Evolutionary conservation across 1,140 invertebrate species (phyloP).

Genomic region (Oscheius sp.): DNA sequence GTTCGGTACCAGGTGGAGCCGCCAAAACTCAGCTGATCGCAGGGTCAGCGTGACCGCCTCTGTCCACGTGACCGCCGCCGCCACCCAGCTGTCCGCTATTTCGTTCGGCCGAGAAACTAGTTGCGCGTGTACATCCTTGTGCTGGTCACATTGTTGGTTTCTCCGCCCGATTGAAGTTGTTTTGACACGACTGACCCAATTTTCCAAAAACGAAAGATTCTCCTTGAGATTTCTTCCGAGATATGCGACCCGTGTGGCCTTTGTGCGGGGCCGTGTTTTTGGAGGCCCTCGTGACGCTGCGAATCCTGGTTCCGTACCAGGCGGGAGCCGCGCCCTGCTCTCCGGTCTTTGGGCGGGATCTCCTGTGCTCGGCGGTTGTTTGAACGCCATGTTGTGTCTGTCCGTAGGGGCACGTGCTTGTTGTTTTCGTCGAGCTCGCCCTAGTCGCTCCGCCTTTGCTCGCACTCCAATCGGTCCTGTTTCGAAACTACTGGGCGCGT

Average conservation of each 20-base stretch:
- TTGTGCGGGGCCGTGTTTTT: neutral
- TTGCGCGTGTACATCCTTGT: slow-evolving; percentile 4
- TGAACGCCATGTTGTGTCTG: neutral
- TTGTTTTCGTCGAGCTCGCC: neutral
- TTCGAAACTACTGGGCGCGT: neutral
- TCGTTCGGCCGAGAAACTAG: neutral
- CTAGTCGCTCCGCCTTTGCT: neutral
- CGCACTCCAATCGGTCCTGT: neutral
- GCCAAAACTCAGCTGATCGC: slow-evolving; percentile 2
- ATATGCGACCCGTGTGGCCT: neutral
- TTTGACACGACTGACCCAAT: slow-evolving; percentile 3
- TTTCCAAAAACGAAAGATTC: neutral
- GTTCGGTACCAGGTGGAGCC: too few species aligned
- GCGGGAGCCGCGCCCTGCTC: neutral
- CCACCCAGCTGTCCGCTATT: slow-evolving; percentile 4
- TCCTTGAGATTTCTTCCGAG: neutral
- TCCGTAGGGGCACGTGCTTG: neutral
- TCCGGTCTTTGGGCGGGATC: neutral
- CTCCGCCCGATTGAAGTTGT: neutral
- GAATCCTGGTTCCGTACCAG: slow-evolving; percentile 1
- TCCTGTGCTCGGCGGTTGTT: neutral
- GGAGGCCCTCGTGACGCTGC: too few species aligned
- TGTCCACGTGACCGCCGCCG: neutral
- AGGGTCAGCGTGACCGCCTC: slow-evolving; percentile 1
- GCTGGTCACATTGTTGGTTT: neutral